Evolutionary conservation across 2,797 vertebrate genomes (phyloP).

Genomic region (Carcharodon carcharias): DNA sequence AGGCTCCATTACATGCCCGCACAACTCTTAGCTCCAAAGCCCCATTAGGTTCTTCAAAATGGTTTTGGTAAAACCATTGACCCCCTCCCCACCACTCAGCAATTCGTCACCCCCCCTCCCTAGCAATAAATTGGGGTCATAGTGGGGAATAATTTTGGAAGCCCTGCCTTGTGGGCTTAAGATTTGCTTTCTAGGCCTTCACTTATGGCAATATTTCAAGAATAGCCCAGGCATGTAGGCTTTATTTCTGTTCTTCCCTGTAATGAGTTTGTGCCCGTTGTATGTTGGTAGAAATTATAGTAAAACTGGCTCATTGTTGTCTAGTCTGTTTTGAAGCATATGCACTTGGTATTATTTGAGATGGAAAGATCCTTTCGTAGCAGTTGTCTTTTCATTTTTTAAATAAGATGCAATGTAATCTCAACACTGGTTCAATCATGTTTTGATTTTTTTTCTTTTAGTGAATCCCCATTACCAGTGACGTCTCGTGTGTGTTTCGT

Average conservation of each 20-base stretch:
- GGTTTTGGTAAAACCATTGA: too few relatives aligned
- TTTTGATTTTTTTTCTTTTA: conserved; percentile 52
- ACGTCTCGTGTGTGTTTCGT: conserved; percentile 99
- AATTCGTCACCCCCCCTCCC: too few relatives aligned
- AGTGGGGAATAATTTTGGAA: too few relatives aligned
- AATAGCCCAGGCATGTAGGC: not conserved
- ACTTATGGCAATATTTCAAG: too few relatives aligned
- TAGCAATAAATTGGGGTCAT: too few relatives aligned
- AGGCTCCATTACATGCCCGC: too few relatives aligned
- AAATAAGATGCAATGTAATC: not conserved
- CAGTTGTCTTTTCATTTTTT: not conserved
- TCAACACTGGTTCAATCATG: not conserved
- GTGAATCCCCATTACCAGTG: conserved; percentile 99
- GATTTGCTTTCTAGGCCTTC: not conserved
- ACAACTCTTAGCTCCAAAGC: too few relatives aligned
- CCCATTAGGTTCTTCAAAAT: too few relatives aligned
- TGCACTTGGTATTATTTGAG: not conserved
- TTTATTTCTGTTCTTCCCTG: not conserved
- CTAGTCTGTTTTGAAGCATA: not conserved
- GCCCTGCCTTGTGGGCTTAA: not conserved
- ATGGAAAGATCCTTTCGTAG: not conserved
- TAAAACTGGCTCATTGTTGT: not conserved
- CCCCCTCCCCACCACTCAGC: too few relatives aligned
- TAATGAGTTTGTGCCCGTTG: not conserved
- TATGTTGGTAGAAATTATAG: not conserved